Conservation (phyloP, 2,113 vertebrate species). For the Petrocephalus zakoni region DNA sequence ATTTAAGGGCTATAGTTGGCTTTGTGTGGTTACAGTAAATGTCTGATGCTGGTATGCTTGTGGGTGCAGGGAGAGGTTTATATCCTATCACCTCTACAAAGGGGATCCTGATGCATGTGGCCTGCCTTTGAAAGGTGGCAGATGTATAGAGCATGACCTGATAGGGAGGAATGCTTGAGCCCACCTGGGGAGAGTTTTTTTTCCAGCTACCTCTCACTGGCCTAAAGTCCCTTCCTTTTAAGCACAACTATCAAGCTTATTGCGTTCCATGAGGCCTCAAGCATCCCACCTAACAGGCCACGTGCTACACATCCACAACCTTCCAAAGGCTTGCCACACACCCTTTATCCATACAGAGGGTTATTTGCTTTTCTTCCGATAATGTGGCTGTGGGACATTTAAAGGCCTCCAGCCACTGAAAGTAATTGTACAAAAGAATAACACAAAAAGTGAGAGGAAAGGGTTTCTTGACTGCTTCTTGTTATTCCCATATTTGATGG, state of each 20-base stretch:
- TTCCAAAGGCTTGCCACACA: neutral
- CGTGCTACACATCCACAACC: neutral
- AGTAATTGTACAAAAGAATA: neutral
- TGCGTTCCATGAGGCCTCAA: neutral
- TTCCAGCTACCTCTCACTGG: neutral
- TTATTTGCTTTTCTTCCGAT: neutral
- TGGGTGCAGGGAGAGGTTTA: neutral
- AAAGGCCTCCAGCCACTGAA: neutral
- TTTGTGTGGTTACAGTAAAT: neutral
- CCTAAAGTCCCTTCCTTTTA: neutral
- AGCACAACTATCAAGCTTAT: neutral
- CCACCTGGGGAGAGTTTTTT: neutral
- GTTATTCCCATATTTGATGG: neutral
- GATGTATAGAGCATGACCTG: neutral
- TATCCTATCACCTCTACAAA: neutral
- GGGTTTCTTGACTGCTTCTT: neutral
- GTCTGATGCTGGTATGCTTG: neutral
- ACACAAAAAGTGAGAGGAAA: neutral
- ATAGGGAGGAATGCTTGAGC: neutral
- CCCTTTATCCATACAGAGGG: neutral
- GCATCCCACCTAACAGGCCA: neutral
- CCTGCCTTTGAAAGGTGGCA: neutral
- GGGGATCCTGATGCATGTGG: neutral
- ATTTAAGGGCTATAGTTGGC: neutral
- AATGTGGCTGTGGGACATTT: neutral